Evolutionary conservation across 2,113 vertebrate species (phyloP), one percentile per base, ranked within the genome.

Genomic region (Cercopithecus mona): DNA sequence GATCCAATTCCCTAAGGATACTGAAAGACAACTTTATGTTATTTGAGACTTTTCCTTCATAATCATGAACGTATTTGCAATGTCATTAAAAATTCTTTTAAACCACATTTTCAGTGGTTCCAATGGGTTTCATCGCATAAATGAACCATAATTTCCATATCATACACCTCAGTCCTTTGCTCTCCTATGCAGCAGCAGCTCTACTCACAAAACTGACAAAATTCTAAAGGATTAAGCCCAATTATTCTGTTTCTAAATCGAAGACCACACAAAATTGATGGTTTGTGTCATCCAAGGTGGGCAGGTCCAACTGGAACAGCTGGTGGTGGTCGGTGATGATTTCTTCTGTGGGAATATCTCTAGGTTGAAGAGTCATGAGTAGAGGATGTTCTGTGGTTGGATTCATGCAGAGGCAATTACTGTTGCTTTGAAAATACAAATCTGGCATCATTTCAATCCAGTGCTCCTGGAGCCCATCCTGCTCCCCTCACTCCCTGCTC

Each of bases 241-340:
- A 6, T 8, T 13, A 1, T 10, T 52, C 43, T 38, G 83, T 79
- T 64, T 66, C 76, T 76, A 30, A 50, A n/a, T 35, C 55, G 6
- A 17, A 68, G 81, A 52, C 48, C 40, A 45, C 52, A 43, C 17
- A 6, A 0, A 25, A 2, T 3, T 40, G 64, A 40, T 50, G 32
- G 68, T 40, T 38, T 8, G 8, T 0, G 0, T 25, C 86, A 11
- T 18, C 55, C 9, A 18, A 43, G 43, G 43, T 12, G 30, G 38
- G 23, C 43, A 40, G 23, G 61, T 43, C 1, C 14, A 23, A 48
- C 14, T 18, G 30, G 14, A 45, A 20, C 43, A 35, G 32, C 59
- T 30, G 30, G 32, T 8, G 17, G 48, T 1, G 3, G 25, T 12
- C 8, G 0, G 0, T 2, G 40, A 59, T 27, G 35, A 45, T 50